Conservation (phyloP, 2,113 vertebrate species). For the Regulus satrapa region DNA sequence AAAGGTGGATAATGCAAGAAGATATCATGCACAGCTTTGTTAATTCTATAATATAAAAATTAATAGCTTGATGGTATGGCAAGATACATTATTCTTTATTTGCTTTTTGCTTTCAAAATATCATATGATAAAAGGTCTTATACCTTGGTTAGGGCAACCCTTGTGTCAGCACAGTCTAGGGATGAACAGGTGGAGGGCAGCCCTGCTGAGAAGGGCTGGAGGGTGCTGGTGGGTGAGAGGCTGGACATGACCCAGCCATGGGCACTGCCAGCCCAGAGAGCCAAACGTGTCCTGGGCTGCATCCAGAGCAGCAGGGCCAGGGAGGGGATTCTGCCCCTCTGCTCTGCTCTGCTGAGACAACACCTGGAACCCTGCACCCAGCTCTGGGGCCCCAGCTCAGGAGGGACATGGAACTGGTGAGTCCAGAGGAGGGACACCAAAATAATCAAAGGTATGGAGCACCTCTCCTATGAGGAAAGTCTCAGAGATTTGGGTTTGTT, state of each 20-base stretch:
- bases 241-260: not conserved
- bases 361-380: not conserved
- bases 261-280: not conserved
- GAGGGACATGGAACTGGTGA: fast-evolving
- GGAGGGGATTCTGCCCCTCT: not conserved
- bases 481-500: not conserved
- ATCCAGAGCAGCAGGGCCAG: not conserved
- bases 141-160: not conserved
- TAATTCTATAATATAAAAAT: not conserved
- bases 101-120: not conserved
- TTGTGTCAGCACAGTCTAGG: not conserved
- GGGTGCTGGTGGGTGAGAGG: not conserved
- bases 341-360: not conserved
- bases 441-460: not conserved
- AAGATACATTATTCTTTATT: not conserved
- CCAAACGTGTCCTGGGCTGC: not conserved
- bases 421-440: not conserved
- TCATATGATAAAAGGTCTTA: not conserved
- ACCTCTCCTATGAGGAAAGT: not conserved
- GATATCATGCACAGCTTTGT: not conserved
- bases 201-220: fast-evolving
- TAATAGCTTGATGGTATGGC: not conserved
- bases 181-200: too few species aligned
- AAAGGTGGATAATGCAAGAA: not conserved
- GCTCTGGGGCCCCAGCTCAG: not conserved